These are phyloP conservation scores for Drosophila sordidapex DNA, from an alignment of 2,888 invertebrate species.

Conservation along the genomic window DNA sequence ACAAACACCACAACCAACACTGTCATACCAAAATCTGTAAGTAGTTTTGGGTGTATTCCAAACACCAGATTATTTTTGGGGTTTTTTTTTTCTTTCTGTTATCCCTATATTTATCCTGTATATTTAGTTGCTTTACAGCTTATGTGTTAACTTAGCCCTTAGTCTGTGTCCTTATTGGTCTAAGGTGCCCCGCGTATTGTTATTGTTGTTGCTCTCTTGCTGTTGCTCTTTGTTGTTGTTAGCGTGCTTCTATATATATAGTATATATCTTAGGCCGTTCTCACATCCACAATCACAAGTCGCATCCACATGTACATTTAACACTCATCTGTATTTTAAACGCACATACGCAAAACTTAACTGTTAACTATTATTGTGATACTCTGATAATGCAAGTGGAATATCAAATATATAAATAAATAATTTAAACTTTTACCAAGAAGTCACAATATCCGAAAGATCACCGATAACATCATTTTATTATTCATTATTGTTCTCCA, in stretches of 20 bases:
- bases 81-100: background rate
- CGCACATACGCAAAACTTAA: slow-evolving; percentile 25
- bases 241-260: slow-evolving; percentile 54
- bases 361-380: background rate
- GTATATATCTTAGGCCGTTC: slow-evolving; percentile 35
- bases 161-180: slow-evolving; percentile 27
- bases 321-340: slow-evolving; percentile 40
- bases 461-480: background rate
- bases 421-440: background rate
- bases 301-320: slow-evolving; percentile 37
- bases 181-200: slow-evolving; percentile 39
- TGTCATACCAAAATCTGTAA: slow-evolving; percentile 85
- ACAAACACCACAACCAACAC: slow-evolving; percentile 66
- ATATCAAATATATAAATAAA: background rate
- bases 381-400: slow-evolving; percentile 3
- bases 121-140: slow-evolving; percentile 38
- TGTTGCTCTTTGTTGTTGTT: slow-evolving; percentile 53
- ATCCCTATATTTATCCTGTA: slow-evolving; percentile 26
- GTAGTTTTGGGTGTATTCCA: slow-evolving; percentile 76
- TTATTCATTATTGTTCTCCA: background rate
- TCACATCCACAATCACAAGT: slow-evolving; percentile 30
- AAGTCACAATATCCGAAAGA: background rate
- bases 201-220: slow-evolving; percentile 26
- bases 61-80: slow-evolving; percentile 16
- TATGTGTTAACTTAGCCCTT: slow-evolving; percentile 33